These are phyloP conservation scores for Octodon degus DNA, from an alignment of 2,113 vertebrate species.

Conservation along the genomic window DNA sequence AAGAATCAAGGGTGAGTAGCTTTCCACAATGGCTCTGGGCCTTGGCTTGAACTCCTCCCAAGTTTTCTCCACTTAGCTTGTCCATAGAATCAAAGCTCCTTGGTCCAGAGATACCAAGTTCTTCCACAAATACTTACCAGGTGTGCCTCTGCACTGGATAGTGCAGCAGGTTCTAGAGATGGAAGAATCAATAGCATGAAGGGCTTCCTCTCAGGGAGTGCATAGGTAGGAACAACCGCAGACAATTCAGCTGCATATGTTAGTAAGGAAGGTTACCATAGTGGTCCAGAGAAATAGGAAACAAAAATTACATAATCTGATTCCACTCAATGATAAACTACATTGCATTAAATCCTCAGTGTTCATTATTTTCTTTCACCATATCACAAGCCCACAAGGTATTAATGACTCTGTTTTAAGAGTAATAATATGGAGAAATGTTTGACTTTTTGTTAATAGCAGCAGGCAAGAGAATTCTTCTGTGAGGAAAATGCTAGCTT, in stretches of 20 bases:
- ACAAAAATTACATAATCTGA: background rate
- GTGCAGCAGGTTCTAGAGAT: slow-evolving; percentile 25
- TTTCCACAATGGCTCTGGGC: background rate
- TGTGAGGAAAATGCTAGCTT: background rate
- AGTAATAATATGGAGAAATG: slow-evolving; percentile 41
- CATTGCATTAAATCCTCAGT: background rate
- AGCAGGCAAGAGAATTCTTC: slow-evolving; percentile 43
- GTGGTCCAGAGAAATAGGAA: background rate
- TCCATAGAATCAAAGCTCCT: slow-evolving; percentile 14
- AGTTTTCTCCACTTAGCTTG: background rate
- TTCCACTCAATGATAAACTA: background rate
- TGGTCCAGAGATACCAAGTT: slow-evolving; percentile 40
- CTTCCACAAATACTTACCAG: background rate
- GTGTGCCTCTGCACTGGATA: background rate
- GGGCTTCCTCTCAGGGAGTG: background rate
- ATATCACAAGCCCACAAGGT: background rate
- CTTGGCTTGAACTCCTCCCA: slow-evolving; percentile 3
- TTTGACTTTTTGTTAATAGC: slow-evolving; percentile 40
- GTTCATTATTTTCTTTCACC: background rate
- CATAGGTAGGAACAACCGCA: slow-evolving; percentile 7
- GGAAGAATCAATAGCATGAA: background rate
- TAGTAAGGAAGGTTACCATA: background rate
- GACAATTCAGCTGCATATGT: background rate
- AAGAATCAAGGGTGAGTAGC: background rate
- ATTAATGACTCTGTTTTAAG: slow-evolving; percentile 40